phyloP scores from a whole-genome alignment of 2,797 vertebrate genomes.

The Crenichthys baileyi region DNA sequence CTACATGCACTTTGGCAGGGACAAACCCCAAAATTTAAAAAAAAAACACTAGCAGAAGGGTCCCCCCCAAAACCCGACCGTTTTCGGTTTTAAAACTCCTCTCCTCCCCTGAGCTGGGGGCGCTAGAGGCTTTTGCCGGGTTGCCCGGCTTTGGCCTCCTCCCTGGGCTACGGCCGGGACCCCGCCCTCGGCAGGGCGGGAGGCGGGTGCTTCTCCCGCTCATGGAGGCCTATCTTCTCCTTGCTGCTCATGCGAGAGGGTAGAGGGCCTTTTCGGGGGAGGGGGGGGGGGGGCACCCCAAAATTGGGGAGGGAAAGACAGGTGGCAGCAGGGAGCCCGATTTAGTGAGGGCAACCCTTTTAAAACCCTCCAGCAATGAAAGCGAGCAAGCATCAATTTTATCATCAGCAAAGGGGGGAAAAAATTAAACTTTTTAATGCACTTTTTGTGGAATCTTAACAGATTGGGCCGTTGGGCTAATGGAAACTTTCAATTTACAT shows the following conservation, averaged over 20 bases:
- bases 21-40: no score
- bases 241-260: conserved; percentile 90
- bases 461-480: conserved; percentile 2
- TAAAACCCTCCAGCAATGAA: no score
- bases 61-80: no score
- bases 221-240: conserved; percentile 87
- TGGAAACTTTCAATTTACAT: not conserved
- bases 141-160: no score
- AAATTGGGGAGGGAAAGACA: conserved; percentile 67
- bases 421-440: conserved; percentile 40
- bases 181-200: conserved; percentile 81
- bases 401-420: no score
- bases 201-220: conserved; percentile 84
- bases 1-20: not conserved
- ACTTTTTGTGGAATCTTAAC: conserved; percentile 7
- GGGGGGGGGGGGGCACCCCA: conserved; percentile 69
- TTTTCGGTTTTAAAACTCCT: no score
- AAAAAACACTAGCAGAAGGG: not conserved
- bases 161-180: no score
- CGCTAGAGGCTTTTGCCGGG: conserved; percentile 84
- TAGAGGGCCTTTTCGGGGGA: conserved; percentile 86
- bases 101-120: conserved; percentile 87
- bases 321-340: conserved; percentile 81
- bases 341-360: conserved; percentile 79
- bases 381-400: conserved; percentile 68